Evolutionary conservation across 1,140 invertebrate genomes (phyloP).

Genomic region (Diorhabda elongata): DNA sequence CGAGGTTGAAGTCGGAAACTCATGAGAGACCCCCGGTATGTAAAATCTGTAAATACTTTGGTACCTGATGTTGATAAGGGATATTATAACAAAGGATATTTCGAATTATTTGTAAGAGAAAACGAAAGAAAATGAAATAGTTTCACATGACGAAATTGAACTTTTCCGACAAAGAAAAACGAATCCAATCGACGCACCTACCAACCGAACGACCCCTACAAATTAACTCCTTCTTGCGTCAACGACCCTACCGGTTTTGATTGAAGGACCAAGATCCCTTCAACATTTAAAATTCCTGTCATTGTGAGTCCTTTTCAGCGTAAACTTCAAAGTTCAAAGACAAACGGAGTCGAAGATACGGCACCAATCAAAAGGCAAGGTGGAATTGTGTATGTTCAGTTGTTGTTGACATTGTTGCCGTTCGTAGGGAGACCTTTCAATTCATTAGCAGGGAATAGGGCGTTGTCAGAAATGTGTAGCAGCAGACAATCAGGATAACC

Average conservation of each 20-base stretch:
- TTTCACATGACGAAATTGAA: background rate
- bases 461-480: conserved; percentile 5
- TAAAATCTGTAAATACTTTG: no score
- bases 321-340: conserved; percentile 44
- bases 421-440: conserved; percentile 44
- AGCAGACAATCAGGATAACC: conserved; percentile 34
- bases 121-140: background rate
- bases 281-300: background rate
- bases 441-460: conserved; percentile 39
- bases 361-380: conserved; percentile 42
- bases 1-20: no score
- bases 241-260: background rate
- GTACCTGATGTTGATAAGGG: no score
- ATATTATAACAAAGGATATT: no score
- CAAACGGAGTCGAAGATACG: conserved; percentile 33
- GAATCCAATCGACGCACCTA: background rate
- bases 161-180: background rate
- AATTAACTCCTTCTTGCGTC: background rate
- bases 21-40: no score
- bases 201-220: background rate
- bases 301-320: background rate
- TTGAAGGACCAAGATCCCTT: conserved; percentile 1
- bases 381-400: conserved; percentile 38
- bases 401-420: conserved; percentile 43
- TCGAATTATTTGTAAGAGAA: no score